phyloP scores from a whole-genome alignment of 2,888 invertebrate species.

The Suillia variegata region DNA sequence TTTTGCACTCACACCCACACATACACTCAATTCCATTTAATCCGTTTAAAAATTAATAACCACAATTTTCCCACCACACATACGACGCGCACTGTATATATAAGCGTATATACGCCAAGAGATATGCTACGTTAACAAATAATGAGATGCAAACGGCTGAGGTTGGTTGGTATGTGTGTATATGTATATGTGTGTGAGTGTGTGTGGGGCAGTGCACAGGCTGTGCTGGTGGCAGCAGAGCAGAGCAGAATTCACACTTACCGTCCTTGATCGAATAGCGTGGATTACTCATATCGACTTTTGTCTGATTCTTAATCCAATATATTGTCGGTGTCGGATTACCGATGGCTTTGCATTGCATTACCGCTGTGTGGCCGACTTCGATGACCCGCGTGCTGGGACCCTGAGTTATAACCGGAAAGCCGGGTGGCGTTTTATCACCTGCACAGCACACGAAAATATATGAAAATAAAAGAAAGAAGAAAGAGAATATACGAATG shows the following conservation, averaged over 20 bases:
- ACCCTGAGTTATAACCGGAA: constrained; percentile 86
- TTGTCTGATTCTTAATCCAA: constrained; percentile 94
- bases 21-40: neutral
- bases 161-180: neutral
- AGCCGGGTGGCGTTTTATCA: constrained; percentile 88
- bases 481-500: constrained; percentile 17
- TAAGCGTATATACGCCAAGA: neutral
- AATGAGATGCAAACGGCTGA: neutral
- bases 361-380: constrained; percentile 87
- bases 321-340: constrained; percentile 81
- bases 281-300: constrained; percentile 83
- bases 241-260: constrained; percentile 55
- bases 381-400: constrained; percentile 95
- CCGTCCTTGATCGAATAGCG: constrained; percentile 84
- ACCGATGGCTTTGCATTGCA: constrained; percentile 88
- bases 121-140: neutral
- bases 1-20: neutral
- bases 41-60: neutral
- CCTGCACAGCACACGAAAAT: constrained; percentile 66
- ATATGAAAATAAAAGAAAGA: constrained; percentile 16
- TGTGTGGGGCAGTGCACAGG: no score
- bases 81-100: no score
- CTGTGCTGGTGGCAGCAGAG: no score
- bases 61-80: neutral
- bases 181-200: no score